phyloP scores from a whole-genome alignment of 2,888 invertebrate species.

The Congeria kusceri region DNA sequence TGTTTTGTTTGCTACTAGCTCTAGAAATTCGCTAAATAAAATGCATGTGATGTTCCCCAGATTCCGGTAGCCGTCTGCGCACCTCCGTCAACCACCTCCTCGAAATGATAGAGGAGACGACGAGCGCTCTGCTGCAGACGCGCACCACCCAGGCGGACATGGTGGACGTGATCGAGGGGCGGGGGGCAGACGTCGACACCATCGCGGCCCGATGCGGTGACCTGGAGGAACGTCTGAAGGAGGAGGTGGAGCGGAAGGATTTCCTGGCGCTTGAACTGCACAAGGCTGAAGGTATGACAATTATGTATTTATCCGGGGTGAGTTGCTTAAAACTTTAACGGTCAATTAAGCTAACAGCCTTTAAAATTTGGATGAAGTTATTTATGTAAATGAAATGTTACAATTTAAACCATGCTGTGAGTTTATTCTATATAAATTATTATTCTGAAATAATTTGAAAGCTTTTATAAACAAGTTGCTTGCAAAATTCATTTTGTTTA shows the following conservation, averaged over 20 bases:
- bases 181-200: constrained; percentile 70
- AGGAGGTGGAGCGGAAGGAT: constrained; percentile 82
- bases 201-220: constrained; percentile 72
- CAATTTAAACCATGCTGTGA: too few species aligned
- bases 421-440: too few species aligned
- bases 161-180: constrained; percentile 70
- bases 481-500: too few species aligned
- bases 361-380: too few species aligned
- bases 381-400: too few species aligned
- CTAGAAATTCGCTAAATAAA: too few species aligned
- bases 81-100: constrained; percentile 78
- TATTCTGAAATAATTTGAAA: too few species aligned
- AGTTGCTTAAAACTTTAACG: too few species aligned
- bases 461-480: too few species aligned
- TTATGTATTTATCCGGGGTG: too few species aligned
- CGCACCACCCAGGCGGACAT: constrained; percentile 77
- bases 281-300: constrained; percentile 84
- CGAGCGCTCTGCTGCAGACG: constrained; percentile 78
- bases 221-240: constrained; percentile 75
- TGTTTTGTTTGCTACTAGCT: too few species aligned
- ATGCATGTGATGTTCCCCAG: constrained; percentile 19
- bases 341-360: too few species aligned
- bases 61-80: constrained; percentile 79
- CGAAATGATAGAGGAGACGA: constrained; percentile 81
- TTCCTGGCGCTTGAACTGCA: constrained; percentile 83